phyloP scores from a whole-genome alignment of 2,113 vertebrate species.

The Ptychochromis oligacanthus region DNA sequence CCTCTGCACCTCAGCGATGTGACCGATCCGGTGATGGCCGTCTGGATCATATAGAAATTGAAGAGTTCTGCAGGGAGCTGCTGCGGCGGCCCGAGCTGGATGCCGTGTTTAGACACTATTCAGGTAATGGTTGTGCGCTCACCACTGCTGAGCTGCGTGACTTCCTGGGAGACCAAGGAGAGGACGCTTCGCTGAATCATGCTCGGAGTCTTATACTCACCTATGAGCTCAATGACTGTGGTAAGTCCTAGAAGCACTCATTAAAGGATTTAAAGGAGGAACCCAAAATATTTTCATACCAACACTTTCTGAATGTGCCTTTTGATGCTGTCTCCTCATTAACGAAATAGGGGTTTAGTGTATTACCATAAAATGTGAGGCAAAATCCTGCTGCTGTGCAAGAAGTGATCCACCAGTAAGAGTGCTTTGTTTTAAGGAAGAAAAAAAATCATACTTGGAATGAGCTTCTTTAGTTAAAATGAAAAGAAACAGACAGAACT shows the following conservation, averaged over 20 bases:
- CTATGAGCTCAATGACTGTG: slow-evolving; percentile 91
- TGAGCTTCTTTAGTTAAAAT: too few species aligned
- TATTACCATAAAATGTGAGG: not conserved
- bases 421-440: not conserved
- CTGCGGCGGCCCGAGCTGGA: slow-evolving; percentile 92
- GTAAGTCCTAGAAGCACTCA: slow-evolving; percentile 69
- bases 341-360: slow-evolving; percentile 11
- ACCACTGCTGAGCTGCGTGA: slow-evolving; percentile 87
- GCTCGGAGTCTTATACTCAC: slow-evolving; percentile 83
- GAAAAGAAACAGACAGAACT: too few species aligned
- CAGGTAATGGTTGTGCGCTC: slow-evolving; percentile 86
- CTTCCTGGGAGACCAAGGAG: slow-evolving; percentile 92
- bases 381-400: not conserved
- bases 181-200: slow-evolving; percentile 81
- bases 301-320: not conserved
- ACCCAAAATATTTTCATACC: not conserved
- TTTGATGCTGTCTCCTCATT: not conserved
- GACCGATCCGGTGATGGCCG: slow-evolving; percentile 85
- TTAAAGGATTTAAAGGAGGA: slow-evolving; percentile 21
- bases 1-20: slow-evolving; percentile 82
- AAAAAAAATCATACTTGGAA: not conserved
- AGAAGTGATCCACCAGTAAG: not conserved
- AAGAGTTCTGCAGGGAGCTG: slow-evolving; percentile 91
- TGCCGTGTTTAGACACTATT: slow-evolving; percentile 86
- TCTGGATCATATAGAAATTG: slow-evolving; percentile 90